Conservation (phyloP, 2,113 vertebrate species). For the Mobula hypostoma region DNA sequence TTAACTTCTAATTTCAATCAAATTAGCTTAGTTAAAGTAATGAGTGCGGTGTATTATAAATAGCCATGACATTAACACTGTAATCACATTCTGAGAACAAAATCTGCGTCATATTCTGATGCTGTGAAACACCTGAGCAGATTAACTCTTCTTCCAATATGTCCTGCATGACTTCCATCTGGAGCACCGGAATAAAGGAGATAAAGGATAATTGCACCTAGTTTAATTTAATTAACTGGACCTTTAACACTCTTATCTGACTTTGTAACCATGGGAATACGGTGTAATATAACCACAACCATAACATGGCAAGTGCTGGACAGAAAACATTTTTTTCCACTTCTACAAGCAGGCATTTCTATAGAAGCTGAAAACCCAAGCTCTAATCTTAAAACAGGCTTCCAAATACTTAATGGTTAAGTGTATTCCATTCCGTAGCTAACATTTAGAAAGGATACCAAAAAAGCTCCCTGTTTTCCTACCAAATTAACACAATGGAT, state of each 20-base stretch:
- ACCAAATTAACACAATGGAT: background rate
- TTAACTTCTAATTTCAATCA: slow-evolving; percentile 16
- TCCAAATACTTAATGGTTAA: background rate
- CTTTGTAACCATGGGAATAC: slow-evolving; percentile 21
- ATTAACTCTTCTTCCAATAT: background rate
- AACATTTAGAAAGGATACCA: background rate
- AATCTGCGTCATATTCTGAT: background rate
- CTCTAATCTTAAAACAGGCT: background rate
- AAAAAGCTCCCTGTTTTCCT: background rate
- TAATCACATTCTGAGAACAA: too few species aligned
- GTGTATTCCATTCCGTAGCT: background rate
- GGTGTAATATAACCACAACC: background rate
- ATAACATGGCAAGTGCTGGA: background rate
- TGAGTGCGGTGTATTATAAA: background rate
- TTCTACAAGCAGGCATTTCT: background rate
- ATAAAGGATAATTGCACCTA: slow-evolving; percentile 15
- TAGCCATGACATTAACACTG: slow-evolving; percentile 1
- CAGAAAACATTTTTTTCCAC: background rate
- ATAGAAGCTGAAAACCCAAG: background rate
- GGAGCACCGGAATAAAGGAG: background rate
- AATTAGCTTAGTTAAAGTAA: slow-evolving; percentile 9
- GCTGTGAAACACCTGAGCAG: background rate
- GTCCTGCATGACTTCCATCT: background rate
- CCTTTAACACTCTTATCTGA: background rate
- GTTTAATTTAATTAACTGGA: background rate